Evolutionary conservation across 2,888 invertebrate genomes (phyloP).

Genomic region (Anthoptus insignis): DNA sequence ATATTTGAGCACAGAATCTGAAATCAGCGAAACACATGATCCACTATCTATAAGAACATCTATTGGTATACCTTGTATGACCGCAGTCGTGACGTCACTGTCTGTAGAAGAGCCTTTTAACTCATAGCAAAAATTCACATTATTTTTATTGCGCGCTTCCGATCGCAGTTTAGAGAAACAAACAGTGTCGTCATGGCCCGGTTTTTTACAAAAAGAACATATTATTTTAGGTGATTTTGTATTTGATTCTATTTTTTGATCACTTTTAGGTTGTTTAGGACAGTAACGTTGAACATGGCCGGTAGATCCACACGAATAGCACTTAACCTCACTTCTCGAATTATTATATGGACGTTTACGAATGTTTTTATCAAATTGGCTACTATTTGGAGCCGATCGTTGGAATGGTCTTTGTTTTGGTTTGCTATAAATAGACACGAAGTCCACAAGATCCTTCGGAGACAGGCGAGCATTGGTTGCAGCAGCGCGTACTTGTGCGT

Average conservation of each 20-base stretch:
- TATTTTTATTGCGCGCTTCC: neutral
- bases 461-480: slow-evolving; percentile 2
- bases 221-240: too few species aligned
- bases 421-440: slow-evolving; percentile 10
- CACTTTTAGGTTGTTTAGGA: too few species aligned
- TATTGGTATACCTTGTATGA: neutral
- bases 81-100: neutral
- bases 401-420: neutral
- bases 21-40: neutral
- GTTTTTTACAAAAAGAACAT: too few species aligned
- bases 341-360: too few species aligned
- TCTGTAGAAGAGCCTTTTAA: neutral
- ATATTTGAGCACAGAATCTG: neutral
- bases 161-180: too few species aligned
- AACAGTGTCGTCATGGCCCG: too few species aligned
- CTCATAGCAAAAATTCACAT: neutral
- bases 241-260: too few species aligned
- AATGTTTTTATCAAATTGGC: too few species aligned
- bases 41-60: neutral
- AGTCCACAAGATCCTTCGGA: neutral
- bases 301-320: too few species aligned
- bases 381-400: neutral
- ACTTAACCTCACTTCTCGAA: too few species aligned
- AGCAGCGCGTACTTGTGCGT: slow-evolving; percentile 9
- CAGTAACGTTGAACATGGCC: too few species aligned